These are phyloP conservation scores for Megaleporinus macrocephalus DNA, from an alignment of 2,113 vertebrate species.

Conservation along the genomic window DNA sequence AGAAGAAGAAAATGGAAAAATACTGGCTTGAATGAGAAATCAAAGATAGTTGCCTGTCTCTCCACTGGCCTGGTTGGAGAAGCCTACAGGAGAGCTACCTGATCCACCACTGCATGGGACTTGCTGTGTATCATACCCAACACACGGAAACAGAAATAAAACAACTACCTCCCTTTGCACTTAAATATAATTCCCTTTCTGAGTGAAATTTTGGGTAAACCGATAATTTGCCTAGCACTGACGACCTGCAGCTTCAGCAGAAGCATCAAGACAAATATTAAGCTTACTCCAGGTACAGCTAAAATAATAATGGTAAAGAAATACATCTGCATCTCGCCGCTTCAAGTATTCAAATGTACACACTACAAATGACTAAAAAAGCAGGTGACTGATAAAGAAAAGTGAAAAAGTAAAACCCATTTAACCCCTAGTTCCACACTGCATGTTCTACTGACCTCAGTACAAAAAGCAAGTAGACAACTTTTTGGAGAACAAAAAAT, in stretches of 20 bases:
- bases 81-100: conserved; percentile 24
- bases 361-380: conserved; percentile 60
- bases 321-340: conserved; percentile 20
- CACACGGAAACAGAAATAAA: conserved; percentile 54
- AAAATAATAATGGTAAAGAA: conserved; percentile 55
- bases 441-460: conserved; percentile 9
- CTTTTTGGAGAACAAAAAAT: not conserved
- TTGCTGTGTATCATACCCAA: conserved; percentile 44
- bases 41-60: conserved; percentile 19
- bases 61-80: conserved; percentile 43
- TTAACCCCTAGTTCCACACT: not conserved
- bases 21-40: conserved; percentile 46
- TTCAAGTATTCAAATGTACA: conserved; percentile 43
- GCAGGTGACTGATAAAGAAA: not conserved
- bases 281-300: conserved; percentile 67
- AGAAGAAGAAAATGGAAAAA: conserved; percentile 53
- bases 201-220: conserved; percentile 59
- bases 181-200: conserved; percentile 74
- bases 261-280: conserved; percentile 57
- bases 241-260: conserved; percentile 6
- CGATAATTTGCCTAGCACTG: conserved; percentile 54
- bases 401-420: not conserved
- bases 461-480: not conserved
- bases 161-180: conserved; percentile 72
- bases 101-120: conserved; percentile 59